Evolutionary conservation across 2,888 invertebrate genomes (phyloP).

Genomic region (Alcis repandata): DNA sequence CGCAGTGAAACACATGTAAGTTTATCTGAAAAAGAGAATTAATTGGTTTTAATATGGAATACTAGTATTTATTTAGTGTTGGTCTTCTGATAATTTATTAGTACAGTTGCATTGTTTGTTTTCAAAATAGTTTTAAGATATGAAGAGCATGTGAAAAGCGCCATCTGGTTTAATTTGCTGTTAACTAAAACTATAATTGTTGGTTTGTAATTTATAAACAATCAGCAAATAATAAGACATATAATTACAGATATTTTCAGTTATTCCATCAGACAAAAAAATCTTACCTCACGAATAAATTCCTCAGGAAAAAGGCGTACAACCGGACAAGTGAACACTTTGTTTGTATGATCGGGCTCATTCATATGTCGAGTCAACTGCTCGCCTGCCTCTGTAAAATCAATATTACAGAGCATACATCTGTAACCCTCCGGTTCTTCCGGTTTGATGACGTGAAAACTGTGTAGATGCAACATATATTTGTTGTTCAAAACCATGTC

Average conservation of each 20-base stretch:
- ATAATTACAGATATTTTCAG: too few species aligned
- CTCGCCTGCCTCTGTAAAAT: slow-evolving; percentile 3
- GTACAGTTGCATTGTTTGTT: too few species aligned
- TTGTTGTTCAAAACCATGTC: slow-evolving; percentile 35
- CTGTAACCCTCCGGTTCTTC: neutral
- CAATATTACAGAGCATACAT: slow-evolving; percentile 33
- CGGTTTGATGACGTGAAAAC: slow-evolving; percentile 38
- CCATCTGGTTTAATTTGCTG: too few species aligned
- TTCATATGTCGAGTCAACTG: slow-evolving; percentile 26
- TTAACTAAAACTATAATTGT: too few species aligned
- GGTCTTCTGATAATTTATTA: too few species aligned
- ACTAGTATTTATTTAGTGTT: too few species aligned
- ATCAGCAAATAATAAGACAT: too few species aligned
- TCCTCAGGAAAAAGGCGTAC: slow-evolving; percentile 55
- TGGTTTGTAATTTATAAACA: too few species aligned
- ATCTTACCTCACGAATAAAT: slow-evolving; percentile 65
- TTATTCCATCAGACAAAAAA: neutral
- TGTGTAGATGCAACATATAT: slow-evolving; percentile 30
- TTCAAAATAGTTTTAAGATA: too few species aligned
- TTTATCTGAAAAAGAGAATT: slow-evolving; percentile 25
- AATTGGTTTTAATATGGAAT: neutral
- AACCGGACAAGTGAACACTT: slow-evolving; percentile 42
- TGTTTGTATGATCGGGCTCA: slow-evolving; percentile 22
- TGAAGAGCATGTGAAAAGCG: too few species aligned
- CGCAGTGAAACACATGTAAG: slow-evolving; percentile 38